Base-by-base conservation (phyloP, 1,140 invertebrate genomes). In the Arion vulgaris region DNA sequence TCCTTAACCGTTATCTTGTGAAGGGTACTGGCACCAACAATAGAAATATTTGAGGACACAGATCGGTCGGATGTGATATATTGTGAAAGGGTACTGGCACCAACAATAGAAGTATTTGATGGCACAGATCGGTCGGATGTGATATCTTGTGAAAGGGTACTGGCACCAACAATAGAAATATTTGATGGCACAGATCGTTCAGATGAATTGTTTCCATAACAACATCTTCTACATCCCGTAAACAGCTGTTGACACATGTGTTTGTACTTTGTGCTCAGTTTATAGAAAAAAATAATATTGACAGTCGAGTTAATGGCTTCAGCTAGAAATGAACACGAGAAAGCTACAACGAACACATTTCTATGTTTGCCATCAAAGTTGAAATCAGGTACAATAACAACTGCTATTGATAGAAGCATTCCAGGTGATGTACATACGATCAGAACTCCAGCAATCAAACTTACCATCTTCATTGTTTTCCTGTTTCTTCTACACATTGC, bases 281-380 rank as follows among this genome's bases (percentile, higher is more conserved):
- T 74, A 39, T 74, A 74, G 45, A 23, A 74, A 9, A 74, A 23
- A 41, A 74, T 32, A n/a, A 74, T 41, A n/a, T 74, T 74, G 38
- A 74, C 7, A 9, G 19, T 26, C 1, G 38, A 4, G 26, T 74
- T 74, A 5, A 49, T 39, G 13, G 72, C n/a, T 17, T 74, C 36
- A 9, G 5, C 1, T 17, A 74, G 17, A n/a, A 74, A 74, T 2
- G 45, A 9, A 39, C 41, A 74, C 2, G 72, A 74, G 4, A 4
- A 74, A 41, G 23, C 45, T 7, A n/a, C 72, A n/a, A 9, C 9
- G n/a, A 74, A 74, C 13, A 74, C 1, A 39, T 74, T 74, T 9
- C 4, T 32, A 17, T 74, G n/a, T 5, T 19, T 15, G n/a, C 72
- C 72, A 13, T 9, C 1, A 1, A 74, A 5, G 38, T 7, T 45